These are phyloP conservation scores for Campoplex capitator DNA, from an alignment of 2,888 invertebrate genomes.

Conservation along the genomic window DNA sequence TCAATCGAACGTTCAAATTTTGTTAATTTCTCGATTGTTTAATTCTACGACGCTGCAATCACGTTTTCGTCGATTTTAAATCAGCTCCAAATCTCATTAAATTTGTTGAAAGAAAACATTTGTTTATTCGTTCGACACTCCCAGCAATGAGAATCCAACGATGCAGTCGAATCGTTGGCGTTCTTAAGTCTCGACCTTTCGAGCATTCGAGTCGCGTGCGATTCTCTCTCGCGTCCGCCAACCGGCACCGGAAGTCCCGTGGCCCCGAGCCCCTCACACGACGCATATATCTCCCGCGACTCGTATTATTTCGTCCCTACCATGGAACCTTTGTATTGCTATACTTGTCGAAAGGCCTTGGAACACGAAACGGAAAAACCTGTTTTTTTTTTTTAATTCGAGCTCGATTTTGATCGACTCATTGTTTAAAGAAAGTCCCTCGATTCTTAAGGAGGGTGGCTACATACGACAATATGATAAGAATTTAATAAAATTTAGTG, in stretches of 20 bases:
- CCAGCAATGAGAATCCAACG: not conserved
- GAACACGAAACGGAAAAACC: not conserved
- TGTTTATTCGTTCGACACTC: not conserved
- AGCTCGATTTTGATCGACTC: not conserved
- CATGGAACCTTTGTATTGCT: slow-evolving; percentile 10
- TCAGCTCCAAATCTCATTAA: not conserved
- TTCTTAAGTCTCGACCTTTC: slow-evolving; percentile 25
- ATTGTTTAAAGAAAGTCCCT: not conserved
- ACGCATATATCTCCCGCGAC: slow-evolving; percentile 21
- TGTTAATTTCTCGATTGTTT: not conserved
- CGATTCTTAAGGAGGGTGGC: too few species aligned
- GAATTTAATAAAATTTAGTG: too few species aligned
- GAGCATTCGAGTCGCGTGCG: slow-evolving; percentile 67
- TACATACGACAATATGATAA: too few species aligned
- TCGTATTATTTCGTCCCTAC: slow-evolving; percentile 2
- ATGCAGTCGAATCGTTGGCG: slow-evolving; percentile 19
- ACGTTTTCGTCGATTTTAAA: not conserved
- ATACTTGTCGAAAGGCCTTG: slow-evolving; percentile 7
- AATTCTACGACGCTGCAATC: not conserved
- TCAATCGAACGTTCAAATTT: not conserved
- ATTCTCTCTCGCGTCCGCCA: slow-evolving; percentile 61
- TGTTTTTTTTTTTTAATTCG: not conserved
- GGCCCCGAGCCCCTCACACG: slow-evolving; percentile 26
- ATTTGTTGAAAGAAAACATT: not conserved
- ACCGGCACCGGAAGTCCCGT: slow-evolving; percentile 59